Evolutionary conservation across 2,113 vertebrate genomes (phyloP), one percentile per base, ranked within the genome.

Genomic region (Sitta europaea): DNA sequence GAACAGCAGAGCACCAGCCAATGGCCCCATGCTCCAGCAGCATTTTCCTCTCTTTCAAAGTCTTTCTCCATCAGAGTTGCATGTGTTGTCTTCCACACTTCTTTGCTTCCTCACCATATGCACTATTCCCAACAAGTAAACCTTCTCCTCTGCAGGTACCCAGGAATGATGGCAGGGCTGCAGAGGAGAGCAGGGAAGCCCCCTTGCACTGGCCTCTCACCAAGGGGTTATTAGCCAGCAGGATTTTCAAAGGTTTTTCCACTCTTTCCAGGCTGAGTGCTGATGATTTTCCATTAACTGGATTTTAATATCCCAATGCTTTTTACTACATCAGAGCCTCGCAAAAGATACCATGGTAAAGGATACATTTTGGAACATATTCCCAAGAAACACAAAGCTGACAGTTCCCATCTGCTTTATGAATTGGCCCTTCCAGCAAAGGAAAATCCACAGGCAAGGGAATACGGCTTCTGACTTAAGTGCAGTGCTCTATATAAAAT

Each of bases 331-430:
- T 55, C n/a, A 54, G 14, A 90, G 47, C 43, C 55, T 70, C 78
- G 10, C n/a, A 80, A 86, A 81, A 87, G 31, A 70, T 48, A 75
- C 68, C 19, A 7, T 51, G 18, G 63, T 59, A 88, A 95, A 77
- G 72, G 61, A 90, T 71, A 5, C 67, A 17, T 68, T 92, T 93
- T 84, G 82, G 86, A 93, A 93, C 20, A n/a, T 59, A 74, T 47
- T 86, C 90, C 68, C 55, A 94, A 95, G 55, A 83, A 91, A 62
- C 59, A 84, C n/a, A 77, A 71, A 94, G 67, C 68, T 90, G 82
- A 91, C 71, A 90, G 81, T 91, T 93, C 59, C 78, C 92, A 74
- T 76, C 85, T 76, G 67, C 71, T 47, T 86, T 74, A 86, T 0
- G 5, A 78, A 63, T 92, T 83, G 67, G 67, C 55, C 75, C 72